Base-by-base conservation (phyloP, 2,113 vertebrate species). In the Oreochromis aureus region DNA sequence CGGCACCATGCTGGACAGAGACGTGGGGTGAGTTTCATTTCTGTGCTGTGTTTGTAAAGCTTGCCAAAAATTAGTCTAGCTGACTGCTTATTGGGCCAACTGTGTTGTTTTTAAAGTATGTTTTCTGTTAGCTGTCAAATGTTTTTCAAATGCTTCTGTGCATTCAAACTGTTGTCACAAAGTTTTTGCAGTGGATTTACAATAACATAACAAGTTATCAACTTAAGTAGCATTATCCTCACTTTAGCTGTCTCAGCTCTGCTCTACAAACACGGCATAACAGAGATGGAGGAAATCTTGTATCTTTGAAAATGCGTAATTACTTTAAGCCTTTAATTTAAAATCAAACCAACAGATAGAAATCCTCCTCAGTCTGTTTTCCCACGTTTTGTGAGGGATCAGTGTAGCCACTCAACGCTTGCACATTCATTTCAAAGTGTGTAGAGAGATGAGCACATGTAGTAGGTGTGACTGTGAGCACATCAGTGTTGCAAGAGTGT, bases 1-100 rank as follows among this genome's bases (percentile, higher is more conserved):
- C 55, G 98, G 99, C 97, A 99, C 98, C 96, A 99, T 99, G 99
- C 98, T 99, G 97, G 99, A 99, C 98, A 97, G 99, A 97, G 97
- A 98, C 96, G 97, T 98, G 95, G 98, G 98, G 98, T 98, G 91
- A 97, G 97, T 96, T 88, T 89, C 15, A 15, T 71, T 34, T 63
- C 6, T 78, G 73, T 51, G 24, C 44, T 32, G 27, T 19, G 24
- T 34, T 78, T 78, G 73, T 78, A 78, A 78, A 34, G 16, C 27
- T 34, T 32, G 27, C 27, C 27, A 30, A 51, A 78, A 78, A 19
- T 76, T 18, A 32, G 44, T 78, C 44, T 30, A 51, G 71, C 44
- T 8, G 16, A 51, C 71, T 78, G 44, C 44, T 51, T 78, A n/a
- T 7, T 5, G 15, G 41, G 15, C 41, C 22, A 46, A 19, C 22